Percentiles rank a stretch among this genome's conserved stretches.
These are phyloP conservation scores for Temnothorax unifasciatus DNA, from an alignment of 2,888 invertebrate species.

Conservation along the genomic window DNA sequence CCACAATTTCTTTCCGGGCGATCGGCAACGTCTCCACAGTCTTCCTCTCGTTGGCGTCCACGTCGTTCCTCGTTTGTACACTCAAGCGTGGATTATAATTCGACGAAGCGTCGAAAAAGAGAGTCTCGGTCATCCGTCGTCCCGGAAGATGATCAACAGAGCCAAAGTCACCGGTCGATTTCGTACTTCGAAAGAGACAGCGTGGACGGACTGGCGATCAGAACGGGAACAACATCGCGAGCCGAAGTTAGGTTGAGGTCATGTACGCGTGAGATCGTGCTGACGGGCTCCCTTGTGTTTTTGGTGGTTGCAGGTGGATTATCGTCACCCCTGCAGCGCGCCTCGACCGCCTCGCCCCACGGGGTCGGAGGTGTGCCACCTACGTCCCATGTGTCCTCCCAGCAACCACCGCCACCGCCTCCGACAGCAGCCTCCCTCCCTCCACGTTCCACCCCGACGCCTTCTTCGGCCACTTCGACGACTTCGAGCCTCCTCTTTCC, in stretches of 20 bases:
- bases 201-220: slow-evolving; percentile 56
- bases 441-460: slow-evolving; percentile 84
- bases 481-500: slow-evolving; percentile 87
- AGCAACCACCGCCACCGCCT: slow-evolving; percentile 77
- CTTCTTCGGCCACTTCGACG: slow-evolving; percentile 84
- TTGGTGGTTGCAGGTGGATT: slow-evolving; percentile 86
- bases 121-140: slow-evolving; percentile 77
- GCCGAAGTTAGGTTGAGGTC: slow-evolving; percentile 54
- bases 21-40: slow-evolving; percentile 48
- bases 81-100: slow-evolving; percentile 57
- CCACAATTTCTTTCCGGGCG: slow-evolving; percentile 47
- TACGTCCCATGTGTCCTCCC: slow-evolving; percentile 83
- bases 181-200: slow-evolving; percentile 56
- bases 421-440: slow-evolving; percentile 78
- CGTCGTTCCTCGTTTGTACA: slow-evolving; percentile 71
- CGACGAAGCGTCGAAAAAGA: slow-evolving; percentile 82
- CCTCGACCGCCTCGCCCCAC: slow-evolving; percentile 86
- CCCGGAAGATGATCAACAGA: slow-evolving; percentile 64
- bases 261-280: slow-evolving; percentile 74
- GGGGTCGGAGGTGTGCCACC: slow-evolving; percentile 82
- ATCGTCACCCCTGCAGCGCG: slow-evolving; percentile 86
- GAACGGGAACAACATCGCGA: slow-evolving; percentile 60
- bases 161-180: slow-evolving; percentile 46
- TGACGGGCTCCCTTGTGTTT: slow-evolving; percentile 83
- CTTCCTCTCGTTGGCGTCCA: slow-evolving; percentile 71